Conservation (phyloP, 2,797 vertebrate species). For the Centropyge bicolor region DNA sequence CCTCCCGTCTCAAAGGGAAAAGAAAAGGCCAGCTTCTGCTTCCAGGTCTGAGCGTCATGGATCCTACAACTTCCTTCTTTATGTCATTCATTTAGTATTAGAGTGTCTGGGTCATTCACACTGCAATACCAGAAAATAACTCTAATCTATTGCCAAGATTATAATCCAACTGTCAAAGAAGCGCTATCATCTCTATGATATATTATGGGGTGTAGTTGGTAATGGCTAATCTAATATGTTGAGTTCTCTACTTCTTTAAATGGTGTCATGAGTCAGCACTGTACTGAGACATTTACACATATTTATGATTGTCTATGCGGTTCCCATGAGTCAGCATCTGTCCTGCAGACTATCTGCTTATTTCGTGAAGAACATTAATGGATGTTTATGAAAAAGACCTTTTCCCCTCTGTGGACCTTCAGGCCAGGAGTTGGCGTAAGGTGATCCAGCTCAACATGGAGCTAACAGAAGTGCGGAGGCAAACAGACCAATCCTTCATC, state of each 20-base stretch:
- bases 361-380: constrained; percentile 8
- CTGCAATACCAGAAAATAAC: not conserved
- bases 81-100: not conserved
- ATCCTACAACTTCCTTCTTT: not conserved
- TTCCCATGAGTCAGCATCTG: not conserved
- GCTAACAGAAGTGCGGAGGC: constrained; percentile 92
- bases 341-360: no score
- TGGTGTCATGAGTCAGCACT: not conserved
- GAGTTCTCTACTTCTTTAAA: not conserved
- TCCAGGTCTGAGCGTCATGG: constrained; percentile 87
- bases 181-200: not conserved
- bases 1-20: constrained; percentile 92
- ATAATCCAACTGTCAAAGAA: no score
- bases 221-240: not conserved
- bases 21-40: constrained; percentile 92
- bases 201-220: not conserved
- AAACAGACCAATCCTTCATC: constrained; percentile 93
- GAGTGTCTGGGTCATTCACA: not conserved
- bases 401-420: not conserved
- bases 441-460: constrained; percentile 96
- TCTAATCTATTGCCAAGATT: not conserved
- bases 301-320: not conserved
- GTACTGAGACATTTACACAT: not conserved
- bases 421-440: constrained; percentile 95
- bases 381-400: not conserved